Base-by-base conservation (phyloP, 1,140 invertebrate species). In the Chelonus insularis region DNA sequence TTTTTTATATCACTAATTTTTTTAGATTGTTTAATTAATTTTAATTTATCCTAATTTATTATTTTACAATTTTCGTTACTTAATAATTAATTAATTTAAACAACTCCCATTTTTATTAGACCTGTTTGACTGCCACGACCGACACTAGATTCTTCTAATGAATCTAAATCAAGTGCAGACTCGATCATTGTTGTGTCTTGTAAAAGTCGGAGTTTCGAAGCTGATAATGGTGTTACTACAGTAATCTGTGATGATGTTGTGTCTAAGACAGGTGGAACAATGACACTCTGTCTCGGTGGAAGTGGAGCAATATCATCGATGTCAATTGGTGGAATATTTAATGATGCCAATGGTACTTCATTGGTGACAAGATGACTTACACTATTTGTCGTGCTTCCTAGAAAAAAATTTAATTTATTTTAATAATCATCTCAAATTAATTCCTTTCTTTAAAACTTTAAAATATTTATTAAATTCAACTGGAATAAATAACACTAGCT, bases 111-210 rank as follows among this genome's bases (percentile, higher is more conserved):
- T 73, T 83, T 86, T 29, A 86, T 77, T 9, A 86, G 75, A 20
- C 84, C 84, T 9, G 82, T 77, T 65, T 84, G 83, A 68, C 84
- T 85, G 25, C 84, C 81, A 48, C 78, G 76, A 55, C 80, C 83
- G 4, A 84, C 74, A 45, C 81, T 86, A 0, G 86, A 84, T 43
- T 87, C 89, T 72, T 89, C 88, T 54, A 91, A 78, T 59, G 91
- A 91, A 77, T 94, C 92, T 58, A 93, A 83, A 82, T 94, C 92
- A 56, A 94, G 81, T 7, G 91, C 91, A 20, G 91, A 91, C 69
- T 92, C 91, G 69, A 93, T 93, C 91, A 93, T 92, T 4, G 91
- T 93, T 11, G 90, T 91, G 74, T 92, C 89, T 68, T 91, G 90
- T 57, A 92, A 81, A 62, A 92, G 78, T 65, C 87, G 83, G 68